Percentiles rank a stretch among this genome's conserved stretches.
phyloP scores from a whole-genome alignment of 2,888 invertebrate species.

The Drosophila sordidula region DNA sequence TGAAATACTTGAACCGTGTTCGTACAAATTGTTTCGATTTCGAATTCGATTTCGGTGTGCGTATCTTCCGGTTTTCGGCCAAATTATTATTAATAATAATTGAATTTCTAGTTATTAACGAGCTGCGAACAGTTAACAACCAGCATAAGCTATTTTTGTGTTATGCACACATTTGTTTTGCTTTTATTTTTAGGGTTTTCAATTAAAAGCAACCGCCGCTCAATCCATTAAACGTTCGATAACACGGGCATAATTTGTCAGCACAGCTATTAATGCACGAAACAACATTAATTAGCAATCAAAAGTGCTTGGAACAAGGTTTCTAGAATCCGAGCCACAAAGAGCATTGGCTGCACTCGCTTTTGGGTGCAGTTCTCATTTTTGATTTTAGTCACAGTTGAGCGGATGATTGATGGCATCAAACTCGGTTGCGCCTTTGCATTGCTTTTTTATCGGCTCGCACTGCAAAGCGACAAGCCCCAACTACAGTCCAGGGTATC shows the following conservation, averaged over 20 bases:
- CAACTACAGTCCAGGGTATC: constrained; percentile 20
- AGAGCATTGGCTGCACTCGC: constrained; percentile 50
- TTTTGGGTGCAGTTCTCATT: constrained; percentile 49
- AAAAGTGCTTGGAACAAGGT: constrained; percentile 60
- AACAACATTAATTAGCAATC: constrained; percentile 72
- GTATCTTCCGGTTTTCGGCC: constrained; percentile 70
- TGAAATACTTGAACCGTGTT: constrained; percentile 76
- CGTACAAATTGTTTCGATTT: constrained; percentile 30
- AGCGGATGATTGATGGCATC: constrained; percentile 51
- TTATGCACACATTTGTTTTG: constrained; percentile 20
- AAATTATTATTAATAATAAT: constrained; percentile 63
- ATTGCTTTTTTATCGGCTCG: constrained; percentile 6
- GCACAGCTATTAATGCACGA: constrained; percentile 53
- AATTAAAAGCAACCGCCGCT: constrained; percentile 39
- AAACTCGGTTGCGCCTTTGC: constrained; percentile 37
- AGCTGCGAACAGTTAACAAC: constrained; percentile 54
- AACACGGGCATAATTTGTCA: constrained; percentile 68
- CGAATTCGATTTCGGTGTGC: constrained; percentile 14
- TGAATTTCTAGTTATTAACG: constrained; percentile 66
- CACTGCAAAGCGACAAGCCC: constrained; percentile 41
- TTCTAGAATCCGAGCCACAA: constrained; percentile 39
- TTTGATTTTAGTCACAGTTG: constrained; percentile 8
- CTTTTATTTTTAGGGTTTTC: constrained; percentile 38
- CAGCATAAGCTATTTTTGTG: constrained; percentile 55
- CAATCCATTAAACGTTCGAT: constrained; percentile 66